phyloP scores from a whole-genome alignment of 1,140 invertebrate species.

The Megalonaias nervosa region DNA sequence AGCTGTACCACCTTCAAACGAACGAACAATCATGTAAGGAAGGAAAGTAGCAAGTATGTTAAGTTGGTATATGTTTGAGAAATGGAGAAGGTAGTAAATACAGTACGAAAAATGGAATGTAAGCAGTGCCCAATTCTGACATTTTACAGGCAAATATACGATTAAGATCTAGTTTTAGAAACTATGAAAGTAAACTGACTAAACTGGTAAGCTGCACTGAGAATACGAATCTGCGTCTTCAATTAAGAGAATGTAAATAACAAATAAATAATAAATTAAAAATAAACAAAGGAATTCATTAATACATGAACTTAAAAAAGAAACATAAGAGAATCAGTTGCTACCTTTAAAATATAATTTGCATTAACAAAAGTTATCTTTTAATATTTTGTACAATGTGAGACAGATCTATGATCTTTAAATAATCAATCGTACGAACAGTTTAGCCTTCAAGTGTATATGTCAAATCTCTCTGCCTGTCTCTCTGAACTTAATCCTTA shows the following conservation, averaged over 20 bases:
- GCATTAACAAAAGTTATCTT: too few species aligned
- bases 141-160: neutral
- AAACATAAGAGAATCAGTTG: too few species aligned
- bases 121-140: neutral
- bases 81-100: neutral
- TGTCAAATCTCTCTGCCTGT: neutral
- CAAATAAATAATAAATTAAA: too few species aligned
- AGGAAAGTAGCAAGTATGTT: too few species aligned
- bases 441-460: neutral
- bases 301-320: too few species aligned
- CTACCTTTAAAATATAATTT: too few species aligned
- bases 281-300: too few species aligned
- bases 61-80: neutral
- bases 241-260: too few species aligned
- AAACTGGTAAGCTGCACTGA: neutral
- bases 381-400: too few species aligned
- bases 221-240: too few species aligned
- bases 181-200: neutral
- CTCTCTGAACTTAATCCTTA: neutral
- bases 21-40: neutral
- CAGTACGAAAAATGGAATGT: neutral
- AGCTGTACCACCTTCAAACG: conserved; percentile 26
- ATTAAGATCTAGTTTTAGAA: neutral
- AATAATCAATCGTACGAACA: neutral
- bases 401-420: neutral